Conservation (phyloP, 2,113 vertebrate species). For the Menura novaehollandiae region DNA sequence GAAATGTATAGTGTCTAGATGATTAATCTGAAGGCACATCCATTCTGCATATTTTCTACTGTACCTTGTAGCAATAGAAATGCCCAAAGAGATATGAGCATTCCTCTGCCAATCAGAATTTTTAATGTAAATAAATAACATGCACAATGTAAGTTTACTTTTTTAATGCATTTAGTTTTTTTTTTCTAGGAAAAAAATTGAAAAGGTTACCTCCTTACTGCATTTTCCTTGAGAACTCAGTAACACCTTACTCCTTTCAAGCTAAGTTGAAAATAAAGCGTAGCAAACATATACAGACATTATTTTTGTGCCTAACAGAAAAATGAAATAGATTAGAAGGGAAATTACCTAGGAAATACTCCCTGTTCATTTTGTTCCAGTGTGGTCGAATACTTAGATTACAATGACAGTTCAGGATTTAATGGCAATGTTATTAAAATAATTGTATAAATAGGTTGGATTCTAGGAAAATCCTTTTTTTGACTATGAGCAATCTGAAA, state of each 20-base stretch:
- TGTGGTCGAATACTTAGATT: neutral
- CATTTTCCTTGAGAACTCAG: neutral
- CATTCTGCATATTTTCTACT: neutral
- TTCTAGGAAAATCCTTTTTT: neutral
- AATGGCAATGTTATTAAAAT: neutral
- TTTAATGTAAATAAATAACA: neutral
- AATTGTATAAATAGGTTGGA: neutral
- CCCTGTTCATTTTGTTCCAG: neutral
- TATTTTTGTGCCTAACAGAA: neutral
- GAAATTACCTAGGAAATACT: neutral
- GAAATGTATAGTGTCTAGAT: conserved; percentile 56
- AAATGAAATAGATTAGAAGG: neutral
- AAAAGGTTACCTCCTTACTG: neutral
- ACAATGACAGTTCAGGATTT: neutral
- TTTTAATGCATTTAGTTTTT: neutral
- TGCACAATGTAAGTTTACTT: neutral
- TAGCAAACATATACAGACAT: neutral
- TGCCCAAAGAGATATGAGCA: neutral
- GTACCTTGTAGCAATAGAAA: neutral
- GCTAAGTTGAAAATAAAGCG: neutral
- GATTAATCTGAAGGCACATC: conserved; percentile 37
- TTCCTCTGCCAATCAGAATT: neutral
- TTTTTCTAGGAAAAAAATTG: neutral
- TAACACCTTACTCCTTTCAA: neutral
- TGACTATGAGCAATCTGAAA: neutral